phyloP scores from a whole-genome alignment of 2,797 vertebrate species.

The Danio albolineatus region DNA sequence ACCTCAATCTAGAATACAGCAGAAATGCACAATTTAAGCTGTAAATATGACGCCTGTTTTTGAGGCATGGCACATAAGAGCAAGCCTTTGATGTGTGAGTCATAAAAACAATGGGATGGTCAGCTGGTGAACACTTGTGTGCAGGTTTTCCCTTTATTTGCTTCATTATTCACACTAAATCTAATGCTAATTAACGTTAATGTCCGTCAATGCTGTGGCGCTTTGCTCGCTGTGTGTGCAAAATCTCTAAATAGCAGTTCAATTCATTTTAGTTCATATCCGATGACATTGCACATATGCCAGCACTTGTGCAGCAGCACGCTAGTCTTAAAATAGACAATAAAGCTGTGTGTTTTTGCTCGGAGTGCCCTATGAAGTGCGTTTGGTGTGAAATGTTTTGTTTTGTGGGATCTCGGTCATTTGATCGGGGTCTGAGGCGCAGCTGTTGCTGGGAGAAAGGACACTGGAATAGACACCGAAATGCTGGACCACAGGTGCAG shows the following conservation, averaged over 20 bases:
- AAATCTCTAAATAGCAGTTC: conserved; percentile 71
- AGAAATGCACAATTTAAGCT: background rate
- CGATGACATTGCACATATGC: conserved; percentile 58
- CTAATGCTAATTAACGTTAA: too few species aligned
- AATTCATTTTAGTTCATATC: conserved; percentile 75
- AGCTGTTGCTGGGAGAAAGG: conserved; percentile 72
- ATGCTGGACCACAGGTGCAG: conserved; percentile 50
- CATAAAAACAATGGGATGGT: conserved; percentile 73
- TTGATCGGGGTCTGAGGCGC: conserved; percentile 72
- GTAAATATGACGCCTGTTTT: background rate
- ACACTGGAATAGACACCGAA: conserved; percentile 30
- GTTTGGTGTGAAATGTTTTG: conserved; percentile 21
- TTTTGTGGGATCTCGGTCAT: conserved; percentile 68
- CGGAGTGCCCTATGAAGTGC: background rate
- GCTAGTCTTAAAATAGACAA: conserved; percentile 46
- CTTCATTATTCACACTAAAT: background rate
- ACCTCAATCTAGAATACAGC: background rate
- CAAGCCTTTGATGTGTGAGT: conserved; percentile 26
- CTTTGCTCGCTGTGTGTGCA: conserved; percentile 45
- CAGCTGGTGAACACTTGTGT: conserved; percentile 56
- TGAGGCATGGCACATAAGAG: background rate
- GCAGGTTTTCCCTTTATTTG: background rate
- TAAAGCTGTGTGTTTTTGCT: background rate
- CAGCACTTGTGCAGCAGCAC: conserved; percentile 34
- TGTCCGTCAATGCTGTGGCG: background rate